Conservation (phyloP, 2,888 invertebrate genomes). For the Hedychridium roseum region DNA sequence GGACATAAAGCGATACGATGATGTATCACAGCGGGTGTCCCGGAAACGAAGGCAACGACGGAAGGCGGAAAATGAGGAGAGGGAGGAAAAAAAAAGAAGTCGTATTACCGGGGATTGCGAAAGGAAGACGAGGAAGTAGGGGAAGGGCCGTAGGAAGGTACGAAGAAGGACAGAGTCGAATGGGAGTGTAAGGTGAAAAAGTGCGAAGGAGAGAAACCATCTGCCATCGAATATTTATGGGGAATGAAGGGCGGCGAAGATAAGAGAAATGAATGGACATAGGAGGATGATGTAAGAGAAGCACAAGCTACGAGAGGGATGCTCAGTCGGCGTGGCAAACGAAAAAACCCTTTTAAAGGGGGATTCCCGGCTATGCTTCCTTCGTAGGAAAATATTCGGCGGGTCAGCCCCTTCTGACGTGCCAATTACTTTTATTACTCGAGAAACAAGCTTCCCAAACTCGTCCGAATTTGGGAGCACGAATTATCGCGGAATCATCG, state of each 20-base stretch:
- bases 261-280: not conserved
- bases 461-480: no score
- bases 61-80: slow-evolving; percentile 19
- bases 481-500: no score
- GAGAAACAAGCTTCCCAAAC: no score
- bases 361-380: no score
- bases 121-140: slow-evolving; percentile 1
- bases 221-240: no score
- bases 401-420: no score
- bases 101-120: no score
- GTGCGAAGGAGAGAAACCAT: no score
- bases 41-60: slow-evolving; percentile 3
- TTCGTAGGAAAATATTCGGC: no score
- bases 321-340: no score
- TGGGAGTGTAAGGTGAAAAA: not conserved
- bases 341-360: no score
- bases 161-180: slow-evolving; percentile 8
- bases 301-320: not conserved
- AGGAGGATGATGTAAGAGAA: not conserved
- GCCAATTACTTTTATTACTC: no score
- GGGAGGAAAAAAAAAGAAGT: slow-evolving; percentile 5
- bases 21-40: slow-evolving; percentile 38
- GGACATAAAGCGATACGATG: slow-evolving; percentile 53
- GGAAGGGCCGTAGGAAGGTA: slow-evolving; percentile 24
- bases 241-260: not conserved